These are phyloP conservation scores for Stigmatopora nigra DNA, from an alignment of 2,113 vertebrate genomes.

Conservation along the genomic window DNA sequence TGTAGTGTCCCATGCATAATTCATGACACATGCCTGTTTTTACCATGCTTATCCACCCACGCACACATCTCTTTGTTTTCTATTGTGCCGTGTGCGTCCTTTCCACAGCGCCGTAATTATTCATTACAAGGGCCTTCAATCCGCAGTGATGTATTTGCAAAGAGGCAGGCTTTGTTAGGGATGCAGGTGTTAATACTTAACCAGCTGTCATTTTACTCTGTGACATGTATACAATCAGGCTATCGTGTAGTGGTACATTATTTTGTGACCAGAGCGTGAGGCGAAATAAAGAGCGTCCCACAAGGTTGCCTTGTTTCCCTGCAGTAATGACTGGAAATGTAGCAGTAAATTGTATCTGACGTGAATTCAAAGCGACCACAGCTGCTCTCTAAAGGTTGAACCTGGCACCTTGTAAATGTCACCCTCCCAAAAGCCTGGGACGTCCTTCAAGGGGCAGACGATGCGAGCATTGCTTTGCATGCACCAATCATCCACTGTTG, in stretches of 20 bases:
- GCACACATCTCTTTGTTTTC: conserved; percentile 35
- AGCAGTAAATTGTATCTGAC: conserved; percentile 8
- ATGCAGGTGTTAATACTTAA: conserved; percentile 8
- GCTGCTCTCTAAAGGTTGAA: conserved; percentile 8
- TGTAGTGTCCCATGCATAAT: conserved; percentile 51
- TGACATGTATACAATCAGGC: neutral
- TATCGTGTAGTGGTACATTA: neutral
- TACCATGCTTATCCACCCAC: conserved; percentile 12
- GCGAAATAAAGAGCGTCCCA: neutral
- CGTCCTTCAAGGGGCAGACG: neutral
- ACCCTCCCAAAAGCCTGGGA: neutral
- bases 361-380: conserved; percentile 7
- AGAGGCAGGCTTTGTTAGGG: conserved; percentile 53
- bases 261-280: neutral
- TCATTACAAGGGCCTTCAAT: conserved; percentile 64
- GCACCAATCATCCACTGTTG: neutral
- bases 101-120: conserved; percentile 55
- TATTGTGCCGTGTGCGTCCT: conserved; percentile 48
- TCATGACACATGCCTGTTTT: conserved; percentile 59
- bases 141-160: conserved; percentile 57
- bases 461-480: neutral
- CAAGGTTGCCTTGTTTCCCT: conserved; percentile 3
- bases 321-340: conserved; percentile 2
- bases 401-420: conserved; percentile 12
- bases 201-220: conserved; percentile 2